Conservation (phyloP, 2,888 invertebrate genomes). For the Eupelmus urozonus region DNA sequence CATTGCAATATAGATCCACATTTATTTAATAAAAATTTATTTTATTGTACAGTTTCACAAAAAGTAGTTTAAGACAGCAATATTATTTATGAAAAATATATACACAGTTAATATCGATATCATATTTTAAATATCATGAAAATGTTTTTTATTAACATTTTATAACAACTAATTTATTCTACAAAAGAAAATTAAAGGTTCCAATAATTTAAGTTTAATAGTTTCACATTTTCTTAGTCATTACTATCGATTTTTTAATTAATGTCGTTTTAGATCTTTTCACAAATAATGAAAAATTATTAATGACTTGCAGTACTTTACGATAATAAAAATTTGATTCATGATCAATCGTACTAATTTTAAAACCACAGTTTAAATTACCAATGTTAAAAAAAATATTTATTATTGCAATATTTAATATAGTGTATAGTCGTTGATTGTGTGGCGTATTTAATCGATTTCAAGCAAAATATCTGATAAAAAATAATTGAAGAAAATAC, state of each 20-base stretch:
- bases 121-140: neutral
- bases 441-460: neutral
- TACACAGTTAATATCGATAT: neutral
- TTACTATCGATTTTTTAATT: no score
- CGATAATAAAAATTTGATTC: no score
- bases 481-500: neutral
- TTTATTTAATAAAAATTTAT: constrained; percentile 3
- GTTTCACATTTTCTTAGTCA: neutral
- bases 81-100: neutral
- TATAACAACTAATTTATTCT: neutral
- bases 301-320: no score
- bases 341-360: no score
- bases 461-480: neutral
- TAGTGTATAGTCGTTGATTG: constrained; percentile 3
- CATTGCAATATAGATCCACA: neutral
- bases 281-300: no score
- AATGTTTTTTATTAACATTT: constrained; percentile 10
- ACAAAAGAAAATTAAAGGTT: neutral
- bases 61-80: neutral
- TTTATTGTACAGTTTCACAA: constrained; percentile 16
- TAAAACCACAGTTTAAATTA: no score
- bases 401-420: constrained; percentile 3
- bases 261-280: no score
- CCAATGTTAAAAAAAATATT: neutral
- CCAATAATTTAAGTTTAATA: neutral